Conservation (phyloP, 64 coral and sea anemone genomes). For the Pachyseris speciosa region DNA sequence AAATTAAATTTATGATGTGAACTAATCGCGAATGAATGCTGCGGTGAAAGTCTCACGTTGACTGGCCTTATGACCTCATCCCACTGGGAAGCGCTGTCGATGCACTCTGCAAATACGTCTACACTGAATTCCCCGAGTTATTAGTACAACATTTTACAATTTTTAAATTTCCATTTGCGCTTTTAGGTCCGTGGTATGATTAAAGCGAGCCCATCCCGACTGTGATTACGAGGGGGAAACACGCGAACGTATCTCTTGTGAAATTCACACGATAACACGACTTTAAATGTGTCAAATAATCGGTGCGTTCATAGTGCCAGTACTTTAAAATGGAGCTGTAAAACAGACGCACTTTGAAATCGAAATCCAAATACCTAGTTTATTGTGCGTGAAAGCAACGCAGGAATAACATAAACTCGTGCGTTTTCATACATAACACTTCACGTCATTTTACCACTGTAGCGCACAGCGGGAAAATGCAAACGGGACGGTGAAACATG, state of each 20-base stretch:
- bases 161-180: background rate
- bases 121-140: background rate
- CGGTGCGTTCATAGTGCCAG: slow-evolving; percentile 6
- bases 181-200: background rate
- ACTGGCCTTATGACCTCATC: slow-evolving; percentile 16
- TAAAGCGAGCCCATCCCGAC: background rate
- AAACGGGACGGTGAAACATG: background rate
- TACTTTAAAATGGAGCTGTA: background rate
- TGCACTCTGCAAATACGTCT: background rate
- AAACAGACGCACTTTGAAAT: background rate
- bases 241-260: background rate
- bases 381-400: slow-evolving; percentile 32
- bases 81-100: background rate
- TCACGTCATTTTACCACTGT: slow-evolving; percentile 3
- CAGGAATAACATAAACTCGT: slow-evolving; percentile 42
- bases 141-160: background rate
- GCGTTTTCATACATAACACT: slow-evolving; percentile 36
- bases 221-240: background rate
- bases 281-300: slow-evolving; percentile 14
- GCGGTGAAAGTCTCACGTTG: background rate
- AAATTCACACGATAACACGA: background rate
- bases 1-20: background rate
- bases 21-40: background rate
- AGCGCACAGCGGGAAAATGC: slow-evolving; percentile 9
- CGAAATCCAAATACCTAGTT: background rate